These are phyloP conservation scores for Pheosia gnoma DNA, from an alignment of 2,888 invertebrate genomes.

Conservation along the genomic window DNA sequence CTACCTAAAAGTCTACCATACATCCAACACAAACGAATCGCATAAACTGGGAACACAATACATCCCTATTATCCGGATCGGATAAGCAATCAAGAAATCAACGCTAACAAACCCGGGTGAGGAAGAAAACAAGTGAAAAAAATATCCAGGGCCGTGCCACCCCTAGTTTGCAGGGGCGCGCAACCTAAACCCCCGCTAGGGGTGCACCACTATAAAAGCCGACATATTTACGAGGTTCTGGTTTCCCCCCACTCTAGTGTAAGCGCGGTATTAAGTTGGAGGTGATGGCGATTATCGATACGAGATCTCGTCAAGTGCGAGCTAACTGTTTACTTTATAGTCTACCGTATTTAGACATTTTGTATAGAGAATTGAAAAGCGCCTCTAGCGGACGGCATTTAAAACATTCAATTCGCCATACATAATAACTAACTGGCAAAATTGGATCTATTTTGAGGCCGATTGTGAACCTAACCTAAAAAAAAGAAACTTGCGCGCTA, in stretches of 20 bases:
- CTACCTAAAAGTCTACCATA: too few relatives aligned
- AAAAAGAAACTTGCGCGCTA: too few relatives aligned
- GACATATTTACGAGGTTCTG: constrained; percentile 76
- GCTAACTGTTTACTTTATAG: too few relatives aligned
- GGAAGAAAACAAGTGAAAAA: constrained; percentile 41
- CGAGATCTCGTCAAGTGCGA: too few relatives aligned
- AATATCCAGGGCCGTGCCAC: constrained; percentile 48
- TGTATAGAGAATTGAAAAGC: too few relatives aligned
- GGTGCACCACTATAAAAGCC: constrained; percentile 73
- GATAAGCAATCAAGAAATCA: constrained; percentile 72
- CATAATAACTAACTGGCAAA: too few relatives aligned
- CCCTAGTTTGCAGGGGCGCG: constrained; percentile 40
- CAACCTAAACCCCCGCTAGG: constrained; percentile 39
- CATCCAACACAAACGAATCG: constrained; percentile 8
- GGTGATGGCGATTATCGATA: constrained; percentile 30
- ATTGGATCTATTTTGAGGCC: too few relatives aligned
- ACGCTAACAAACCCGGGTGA: constrained; percentile 52
- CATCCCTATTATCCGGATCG: constrained; percentile 45
- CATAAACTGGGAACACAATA: constrained; percentile 18
- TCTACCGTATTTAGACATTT: too few relatives aligned
- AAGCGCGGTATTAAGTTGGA: constrained; percentile 47
- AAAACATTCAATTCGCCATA: too few relatives aligned
- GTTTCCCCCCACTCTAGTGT: constrained; percentile 53
- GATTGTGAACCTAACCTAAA: too few relatives aligned
- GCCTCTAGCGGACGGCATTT: too few relatives aligned